Evolutionary conservation across 2,888 invertebrate species (phyloP).

Genomic region (Protonemura montana): DNA sequence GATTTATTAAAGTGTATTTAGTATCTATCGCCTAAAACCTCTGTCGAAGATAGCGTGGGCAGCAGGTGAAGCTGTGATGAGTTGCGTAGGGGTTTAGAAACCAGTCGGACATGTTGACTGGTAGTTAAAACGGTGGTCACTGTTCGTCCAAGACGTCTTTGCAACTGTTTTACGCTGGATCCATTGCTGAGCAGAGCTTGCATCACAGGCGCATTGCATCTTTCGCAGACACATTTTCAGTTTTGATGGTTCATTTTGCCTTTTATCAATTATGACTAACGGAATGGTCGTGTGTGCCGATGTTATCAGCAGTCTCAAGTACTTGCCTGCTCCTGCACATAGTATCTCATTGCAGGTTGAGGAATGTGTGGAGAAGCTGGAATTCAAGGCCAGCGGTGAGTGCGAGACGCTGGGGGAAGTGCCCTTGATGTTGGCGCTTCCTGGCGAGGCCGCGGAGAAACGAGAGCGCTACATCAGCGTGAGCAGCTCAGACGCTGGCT

Average conservation of each 20-base stretch:
- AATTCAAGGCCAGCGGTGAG: not conserved
- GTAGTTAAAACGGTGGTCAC: not conserved
- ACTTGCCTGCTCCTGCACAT: no score
- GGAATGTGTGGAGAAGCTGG: not conserved
- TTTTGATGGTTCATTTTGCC: not conserved
- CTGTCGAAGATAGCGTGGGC: no score
- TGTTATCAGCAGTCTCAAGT: no score
- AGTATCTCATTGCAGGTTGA: not conserved
- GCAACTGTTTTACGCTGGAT: not conserved
- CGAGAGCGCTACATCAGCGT: slow-evolving; percentile 54
- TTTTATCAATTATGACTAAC: no score
- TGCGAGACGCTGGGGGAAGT: not conserved
- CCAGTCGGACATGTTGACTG: not conserved
- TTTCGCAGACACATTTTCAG: not conserved
- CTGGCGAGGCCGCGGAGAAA: not conserved
- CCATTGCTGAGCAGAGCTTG: slow-evolving; percentile 33
- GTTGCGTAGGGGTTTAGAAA: slow-evolving; percentile 41
- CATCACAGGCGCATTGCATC: not conserved
- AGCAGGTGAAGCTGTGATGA: slow-evolving; percentile 29
- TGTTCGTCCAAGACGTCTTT: slow-evolving; percentile 22
- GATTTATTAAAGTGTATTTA: no score
- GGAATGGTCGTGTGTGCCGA: no score
- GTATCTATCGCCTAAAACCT: no score
- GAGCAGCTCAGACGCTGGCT: slow-evolving; percentile 53
- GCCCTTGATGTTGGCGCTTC: not conserved